A percentile compares a stretch with the other conserved stretches of the same genome.
Conservation (phyloP, 2,888 invertebrate genomes). For the Ennomos fuscantarius region DNA sequence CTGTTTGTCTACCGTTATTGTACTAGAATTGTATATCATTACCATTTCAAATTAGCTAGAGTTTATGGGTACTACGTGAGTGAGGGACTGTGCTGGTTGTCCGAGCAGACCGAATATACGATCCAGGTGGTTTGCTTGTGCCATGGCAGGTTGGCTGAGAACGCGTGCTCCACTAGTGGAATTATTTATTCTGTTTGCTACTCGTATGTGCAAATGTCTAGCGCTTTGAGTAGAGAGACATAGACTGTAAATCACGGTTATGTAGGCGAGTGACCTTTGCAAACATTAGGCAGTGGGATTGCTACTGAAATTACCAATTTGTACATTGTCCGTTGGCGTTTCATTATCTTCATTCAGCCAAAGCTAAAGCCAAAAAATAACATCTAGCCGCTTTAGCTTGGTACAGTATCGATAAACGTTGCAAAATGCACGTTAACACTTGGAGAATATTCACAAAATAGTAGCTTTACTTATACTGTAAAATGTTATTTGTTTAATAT, state of each 20-base stretch:
- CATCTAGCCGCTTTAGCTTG: too few relatives aligned
- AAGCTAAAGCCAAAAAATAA: too few relatives aligned
- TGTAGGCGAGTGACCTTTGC: too few relatives aligned
- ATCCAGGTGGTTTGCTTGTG: background rate
- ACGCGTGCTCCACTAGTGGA: too few relatives aligned
- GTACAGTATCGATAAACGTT: background rate
- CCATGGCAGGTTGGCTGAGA: background rate
- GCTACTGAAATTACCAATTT: background rate
- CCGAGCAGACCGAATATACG: background rate
- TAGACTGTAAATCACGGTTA: too few relatives aligned
- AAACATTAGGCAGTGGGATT: too few relatives aligned
- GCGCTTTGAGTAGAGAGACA: too few relatives aligned
- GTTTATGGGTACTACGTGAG: constrained; percentile 1
- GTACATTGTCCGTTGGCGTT: too few relatives aligned
- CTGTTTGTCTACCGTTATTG: constrained; percentile 2
- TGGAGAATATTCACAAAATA: constrained; percentile 7
- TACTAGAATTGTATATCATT: constrained; percentile 1
- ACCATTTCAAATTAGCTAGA: background rate
- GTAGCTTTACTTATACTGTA: constrained; percentile 1
- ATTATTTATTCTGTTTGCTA: too few relatives aligned
- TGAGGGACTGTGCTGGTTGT: background rate
- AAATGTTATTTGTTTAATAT: constrained; percentile 7
- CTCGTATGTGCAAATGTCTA: too few relatives aligned
- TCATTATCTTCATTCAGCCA: too few relatives aligned
- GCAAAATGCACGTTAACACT: background rate